Percentiles rank a stretch among this genome's conserved stretches.
These are phyloP conservation scores for Paramuricea clavata DNA, from an alignment of 92 coral and sea anemone species.

Conservation along the genomic window DNA sequence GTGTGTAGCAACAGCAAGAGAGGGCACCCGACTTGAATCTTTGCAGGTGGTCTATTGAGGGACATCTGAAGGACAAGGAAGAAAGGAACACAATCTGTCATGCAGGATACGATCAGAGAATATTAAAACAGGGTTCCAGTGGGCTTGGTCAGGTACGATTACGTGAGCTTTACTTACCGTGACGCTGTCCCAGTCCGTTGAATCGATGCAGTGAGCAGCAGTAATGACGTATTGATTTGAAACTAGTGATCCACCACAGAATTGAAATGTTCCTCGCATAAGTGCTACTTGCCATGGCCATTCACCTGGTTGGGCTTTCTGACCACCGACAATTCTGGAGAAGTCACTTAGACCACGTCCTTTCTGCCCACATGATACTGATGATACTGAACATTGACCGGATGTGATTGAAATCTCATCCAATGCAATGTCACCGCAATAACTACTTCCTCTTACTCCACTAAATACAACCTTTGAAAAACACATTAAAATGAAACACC, in stretches of 20 bases:
- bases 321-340: conserved; percentile 67
- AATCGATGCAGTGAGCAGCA: conserved; percentile 78
- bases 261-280: conserved; percentile 74
- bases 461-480: conserved; percentile 7
- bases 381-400: conserved; percentile 7
- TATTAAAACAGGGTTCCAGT: too few species aligned
- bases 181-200: conserved; percentile 27
- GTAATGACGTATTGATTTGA: conserved; percentile 80
- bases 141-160: too few species aligned
- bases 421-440: conserved; percentile 24
- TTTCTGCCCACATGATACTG: conserved; percentile 29
- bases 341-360: conserved; percentile 37
- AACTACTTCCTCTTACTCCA: conserved; percentile 15
- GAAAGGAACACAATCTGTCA: too few species aligned
- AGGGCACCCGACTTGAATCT: too few species aligned
- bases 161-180: conserved; percentile 8
- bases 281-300: conserved; percentile 97
- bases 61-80: too few species aligned
- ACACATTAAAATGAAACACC: not conserved
- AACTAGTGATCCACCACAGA: conserved; percentile 94
- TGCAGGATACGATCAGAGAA: too few species aligned
- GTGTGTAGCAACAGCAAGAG: too few species aligned
- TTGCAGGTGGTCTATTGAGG: too few species aligned
- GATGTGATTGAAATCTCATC: conserved; percentile 26
- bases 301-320: conserved; percentile 79